Conservation (phyloP, 2,113 vertebrate species). For the Eulemur rufifrons region DNA sequence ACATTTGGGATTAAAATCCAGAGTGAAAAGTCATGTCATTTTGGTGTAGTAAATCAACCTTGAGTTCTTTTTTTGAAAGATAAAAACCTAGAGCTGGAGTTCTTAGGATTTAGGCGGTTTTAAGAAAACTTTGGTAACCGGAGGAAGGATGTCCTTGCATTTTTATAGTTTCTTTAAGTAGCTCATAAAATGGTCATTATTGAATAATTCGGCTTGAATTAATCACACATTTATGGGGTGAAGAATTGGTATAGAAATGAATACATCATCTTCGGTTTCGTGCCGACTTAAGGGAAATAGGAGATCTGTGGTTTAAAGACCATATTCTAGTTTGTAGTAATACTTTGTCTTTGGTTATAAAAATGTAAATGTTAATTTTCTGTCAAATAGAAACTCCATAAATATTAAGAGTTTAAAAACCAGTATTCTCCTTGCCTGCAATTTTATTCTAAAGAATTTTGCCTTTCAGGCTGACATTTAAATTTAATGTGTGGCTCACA, state of each 20-base stretch:
- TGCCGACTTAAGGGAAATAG: neutral
- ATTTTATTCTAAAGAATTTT: slow-evolving; percentile 7
- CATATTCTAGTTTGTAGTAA: slow-evolving; percentile 33
- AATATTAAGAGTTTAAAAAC: slow-evolving; percentile 24
- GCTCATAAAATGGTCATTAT: neutral
- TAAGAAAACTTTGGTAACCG: neutral
- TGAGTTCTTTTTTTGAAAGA: neutral
- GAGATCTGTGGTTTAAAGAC: slow-evolving; percentile 1
- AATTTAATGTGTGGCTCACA: slow-evolving; percentile 36
- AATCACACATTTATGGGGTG: neutral
- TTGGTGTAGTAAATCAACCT: neutral
- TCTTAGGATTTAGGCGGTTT: neutral
- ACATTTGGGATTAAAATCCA: neutral
- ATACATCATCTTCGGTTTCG: slow-evolving; percentile 4
- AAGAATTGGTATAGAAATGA: slow-evolving; percentile 28
- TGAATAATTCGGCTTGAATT: slow-evolving; percentile 17
- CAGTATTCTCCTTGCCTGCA: neutral
- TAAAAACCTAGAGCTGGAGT: neutral
- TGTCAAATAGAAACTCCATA: neutral
- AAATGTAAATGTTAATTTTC: slow-evolving; percentile 42
- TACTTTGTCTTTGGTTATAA: slow-evolving; percentile 37
- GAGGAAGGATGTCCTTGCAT: neutral
- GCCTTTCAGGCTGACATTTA: neutral
- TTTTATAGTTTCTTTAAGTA: neutral
- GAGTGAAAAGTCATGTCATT: neutral